phyloP scores from a whole-genome alignment of 2,113 vertebrate species.

The Ornithorhynchus anatinus region DNA sequence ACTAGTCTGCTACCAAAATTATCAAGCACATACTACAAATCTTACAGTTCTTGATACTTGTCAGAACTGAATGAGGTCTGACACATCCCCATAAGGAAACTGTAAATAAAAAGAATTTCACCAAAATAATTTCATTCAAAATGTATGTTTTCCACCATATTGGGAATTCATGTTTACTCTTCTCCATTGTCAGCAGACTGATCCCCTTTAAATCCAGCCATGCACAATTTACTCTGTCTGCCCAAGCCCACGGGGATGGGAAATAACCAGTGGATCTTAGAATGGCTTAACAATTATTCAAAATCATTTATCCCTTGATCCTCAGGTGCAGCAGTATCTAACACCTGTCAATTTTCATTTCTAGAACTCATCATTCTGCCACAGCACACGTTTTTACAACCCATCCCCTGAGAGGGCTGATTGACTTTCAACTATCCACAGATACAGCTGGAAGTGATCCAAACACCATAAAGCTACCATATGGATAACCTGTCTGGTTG shows the following conservation, averaged over 20 bases:
- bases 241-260: slow-evolving; percentile 24
- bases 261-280: slow-evolving; percentile 40
- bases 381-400: slow-evolving; percentile 29
- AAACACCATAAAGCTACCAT: slow-evolving; percentile 20
- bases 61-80: slow-evolving; percentile 53
- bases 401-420: slow-evolving; percentile 25
- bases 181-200: slow-evolving; percentile 54
- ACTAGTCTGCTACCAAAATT: slow-evolving; percentile 1
- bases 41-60: neutral
- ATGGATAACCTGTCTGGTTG: slow-evolving; percentile 6
- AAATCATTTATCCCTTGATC: slow-evolving; percentile 50
- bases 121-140: slow-evolving; percentile 62
- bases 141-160: slow-evolving; percentile 32
- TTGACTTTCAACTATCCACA: slow-evolving; percentile 33
- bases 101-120: slow-evolving; percentile 39
- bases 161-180: slow-evolving; percentile 58
- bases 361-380: neutral
- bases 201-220: slow-evolving; percentile 30
- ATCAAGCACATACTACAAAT: neutral
- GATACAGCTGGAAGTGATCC: slow-evolving; percentile 23
- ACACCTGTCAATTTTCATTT: slow-evolving; percentile 51
- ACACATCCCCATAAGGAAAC: slow-evolving; percentile 38
- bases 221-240: slow-evolving; percentile 14
- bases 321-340: slow-evolving; percentile 37
- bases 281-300: slow-evolving; percentile 39